Base-by-base conservation (phyloP, 1,140 invertebrate genomes). In the Papilio glaucus region DNA sequence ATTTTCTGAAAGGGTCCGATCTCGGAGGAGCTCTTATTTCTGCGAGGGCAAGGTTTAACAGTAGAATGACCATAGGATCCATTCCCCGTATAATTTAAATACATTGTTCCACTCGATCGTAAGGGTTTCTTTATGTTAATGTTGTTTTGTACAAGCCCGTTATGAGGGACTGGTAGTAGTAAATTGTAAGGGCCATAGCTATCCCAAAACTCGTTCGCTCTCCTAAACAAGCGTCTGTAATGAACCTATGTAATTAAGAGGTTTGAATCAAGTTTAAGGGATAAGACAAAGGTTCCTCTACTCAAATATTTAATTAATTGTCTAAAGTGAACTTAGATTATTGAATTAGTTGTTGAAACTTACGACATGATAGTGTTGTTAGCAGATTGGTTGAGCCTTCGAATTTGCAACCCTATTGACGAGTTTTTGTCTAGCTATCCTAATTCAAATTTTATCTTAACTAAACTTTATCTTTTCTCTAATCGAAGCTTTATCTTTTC, bases 81-180 rank as follows among this genome's bases (percentile, higher is more conserved):
- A 57, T 26, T 57, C 49, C 10, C 10, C 49, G 49, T 26, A 24
- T 57, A 57, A 57, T 57, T 57, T 57, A 57, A 57, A 57, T 24
- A 57, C 49, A 53, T 53, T 53, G 49, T 57, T 57, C 49, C 9
- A 57, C 18, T 57, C 10, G 21, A 57, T 57, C 18, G 49, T 26
- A 57, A 57, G 49, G 49, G 49, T 57, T 57, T 57, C 49, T 57
- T 57, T 57, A 57, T 57, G 49, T 57, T 57, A 57, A 57, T 26
- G 21, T 57, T 49, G 15, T 49, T 49, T 49, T 49, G 8, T 26
- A 57, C 49, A 24, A 24, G 21, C 8, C 18, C 10, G 49, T 57
- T 57, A 57, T 57, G 49, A 57, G 49, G 49, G 49, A 57, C 21
- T 57, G 45, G 15, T 53, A 18, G 21, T 57, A 24, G 49, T 57